phyloP scores from a whole-genome alignment of 2,888 invertebrate genomes.

The Siphonodentalium dalli region DNA sequence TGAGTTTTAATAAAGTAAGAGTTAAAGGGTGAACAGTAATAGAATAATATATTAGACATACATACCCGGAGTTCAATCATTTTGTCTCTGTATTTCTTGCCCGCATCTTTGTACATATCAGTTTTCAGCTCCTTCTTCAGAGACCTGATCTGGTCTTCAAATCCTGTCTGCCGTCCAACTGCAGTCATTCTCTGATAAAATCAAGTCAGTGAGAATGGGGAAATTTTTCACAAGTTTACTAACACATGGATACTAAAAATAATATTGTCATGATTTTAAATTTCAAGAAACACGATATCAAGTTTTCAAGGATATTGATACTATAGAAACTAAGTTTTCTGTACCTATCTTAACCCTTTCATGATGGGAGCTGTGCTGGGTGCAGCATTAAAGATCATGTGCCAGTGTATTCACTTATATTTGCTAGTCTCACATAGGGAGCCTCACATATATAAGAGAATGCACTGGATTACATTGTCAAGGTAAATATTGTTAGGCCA shows the following conservation, averaged over 20 bases:
- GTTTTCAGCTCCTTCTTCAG: slow-evolving; percentile 73
- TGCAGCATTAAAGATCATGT: too few relatives aligned
- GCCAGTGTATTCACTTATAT: too few relatives aligned
- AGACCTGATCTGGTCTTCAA: slow-evolving; percentile 59
- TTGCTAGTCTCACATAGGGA: too few relatives aligned
- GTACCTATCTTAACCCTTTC: too few relatives aligned
- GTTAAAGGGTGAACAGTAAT: not conserved
- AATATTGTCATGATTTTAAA: too few relatives aligned
- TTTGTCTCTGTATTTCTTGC: slow-evolving; percentile 74
- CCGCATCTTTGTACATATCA: slow-evolving; percentile 75
- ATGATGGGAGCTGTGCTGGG: too few relatives aligned
- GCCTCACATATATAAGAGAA: too few relatives aligned
- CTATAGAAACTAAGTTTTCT: too few relatives aligned
- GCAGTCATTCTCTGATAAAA: slow-evolving; percentile 42
- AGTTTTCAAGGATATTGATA: too few relatives aligned
- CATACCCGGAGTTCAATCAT: slow-evolving; percentile 70
- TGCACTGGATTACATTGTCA: too few relatives aligned
- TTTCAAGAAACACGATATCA: too few relatives aligned
- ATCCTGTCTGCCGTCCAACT: slow-evolving; percentile 53
- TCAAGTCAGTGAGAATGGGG: not conserved
- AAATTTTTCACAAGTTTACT: not conserved
- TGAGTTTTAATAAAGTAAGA: not conserved
- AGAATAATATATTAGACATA: not conserved
- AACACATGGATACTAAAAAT: not conserved
- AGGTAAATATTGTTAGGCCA: too few relatives aligned